Evolutionary conservation across 2,888 invertebrate genomes (phyloP).

Genomic region (Neocrepidodera transversa): DNA sequence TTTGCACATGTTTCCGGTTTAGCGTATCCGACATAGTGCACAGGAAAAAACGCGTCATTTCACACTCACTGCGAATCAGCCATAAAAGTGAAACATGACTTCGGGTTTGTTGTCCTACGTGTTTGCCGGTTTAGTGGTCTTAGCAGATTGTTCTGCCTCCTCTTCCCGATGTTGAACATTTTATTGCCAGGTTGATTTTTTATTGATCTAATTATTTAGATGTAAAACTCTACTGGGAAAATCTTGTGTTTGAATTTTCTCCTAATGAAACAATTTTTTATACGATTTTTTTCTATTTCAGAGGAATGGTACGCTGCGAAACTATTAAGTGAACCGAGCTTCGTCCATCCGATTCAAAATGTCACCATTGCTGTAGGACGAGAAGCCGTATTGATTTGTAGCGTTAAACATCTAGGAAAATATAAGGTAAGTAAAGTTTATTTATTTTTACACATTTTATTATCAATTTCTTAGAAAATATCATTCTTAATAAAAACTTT

Average conservation of each 20-base stretch:
- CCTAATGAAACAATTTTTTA: too few relatives aligned
- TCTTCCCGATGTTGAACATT: conserved; percentile 13
- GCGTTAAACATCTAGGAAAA: conserved; percentile 68
- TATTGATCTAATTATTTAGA: conserved; percentile 10
- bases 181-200: conserved; percentile 17
- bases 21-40: conserved; percentile 2
- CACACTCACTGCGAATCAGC: conserved; percentile 29
- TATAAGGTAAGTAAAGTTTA: conserved; percentile 68
- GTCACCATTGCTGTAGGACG: conserved; percentile 70
- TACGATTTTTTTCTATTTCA: too few relatives aligned
- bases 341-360: conserved; percentile 68
- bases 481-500: too few relatives aligned
- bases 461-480: too few relatives aligned
- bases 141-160: conserved; percentile 18
- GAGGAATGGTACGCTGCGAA: conserved; percentile 67
- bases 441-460: too few relatives aligned
- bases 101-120: conserved; percentile 28
- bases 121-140: conserved; percentile 23
- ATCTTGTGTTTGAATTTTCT: conserved; percentile 8
- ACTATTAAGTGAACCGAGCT: conserved; percentile 68
- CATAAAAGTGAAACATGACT: conserved; percentile 30
- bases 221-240: neutral
- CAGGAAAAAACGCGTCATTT: conserved; percentile 30
- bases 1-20: conserved; percentile 28
- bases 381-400: conserved; percentile 70